Evolutionary conservation across 2,113 vertebrate genomes (phyloP).

Genomic region (Cnemophilus loriae): DNA sequence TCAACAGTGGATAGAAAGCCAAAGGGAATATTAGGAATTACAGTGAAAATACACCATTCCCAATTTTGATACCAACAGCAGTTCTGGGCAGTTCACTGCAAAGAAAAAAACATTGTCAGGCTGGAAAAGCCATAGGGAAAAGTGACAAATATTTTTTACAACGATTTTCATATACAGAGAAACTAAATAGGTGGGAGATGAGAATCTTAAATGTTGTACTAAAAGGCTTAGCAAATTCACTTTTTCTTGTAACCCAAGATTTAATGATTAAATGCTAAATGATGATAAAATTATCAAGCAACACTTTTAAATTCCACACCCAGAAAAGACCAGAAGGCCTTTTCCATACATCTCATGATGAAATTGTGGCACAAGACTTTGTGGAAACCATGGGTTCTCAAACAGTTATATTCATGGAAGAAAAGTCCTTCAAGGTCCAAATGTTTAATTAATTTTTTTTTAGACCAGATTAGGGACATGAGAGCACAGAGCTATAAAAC

Average conservation of each 20-base stretch:
- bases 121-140: background rate
- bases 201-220: background rate
- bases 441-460: background rate
- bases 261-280: background rate
- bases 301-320: background rate
- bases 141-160: background rate
- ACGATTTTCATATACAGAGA: background rate
- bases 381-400: background rate
- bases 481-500: background rate
- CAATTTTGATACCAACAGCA: background rate
- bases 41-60: background rate
- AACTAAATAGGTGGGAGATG: background rate
- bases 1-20: background rate
- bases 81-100: background rate
- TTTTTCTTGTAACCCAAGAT: background rate
- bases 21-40: background rate
- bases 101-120: background rate
- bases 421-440: background rate
- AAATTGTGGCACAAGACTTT: background rate
- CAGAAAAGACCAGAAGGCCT: background rate
- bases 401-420: background rate
- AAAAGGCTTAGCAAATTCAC: background rate
- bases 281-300: background rate
- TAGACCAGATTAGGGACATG: background rate
- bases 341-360: background rate